A percentile compares a stretch with the other conserved stretches of the same genome.
Conservation (phyloP, 2,888 invertebrate genomes). For the Drosophila anomelani region DNA sequence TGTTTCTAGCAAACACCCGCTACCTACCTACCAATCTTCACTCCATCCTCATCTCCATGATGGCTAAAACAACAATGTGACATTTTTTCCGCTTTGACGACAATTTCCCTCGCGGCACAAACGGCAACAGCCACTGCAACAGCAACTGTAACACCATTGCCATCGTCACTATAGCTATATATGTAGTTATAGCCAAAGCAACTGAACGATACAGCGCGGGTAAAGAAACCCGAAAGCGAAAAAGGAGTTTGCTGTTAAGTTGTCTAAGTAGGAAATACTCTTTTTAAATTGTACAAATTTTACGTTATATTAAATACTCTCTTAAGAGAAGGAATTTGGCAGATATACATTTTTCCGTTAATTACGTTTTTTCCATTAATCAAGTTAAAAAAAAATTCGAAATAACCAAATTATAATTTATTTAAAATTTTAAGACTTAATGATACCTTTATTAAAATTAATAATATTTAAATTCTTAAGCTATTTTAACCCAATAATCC, state of each 20-base stretch:
- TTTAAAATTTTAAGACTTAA: not conserved
- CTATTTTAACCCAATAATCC: not conserved
- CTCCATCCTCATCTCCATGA: slow-evolving; percentile 30
- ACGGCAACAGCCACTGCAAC: slow-evolving; percentile 57
- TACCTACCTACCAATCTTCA: not conserved
- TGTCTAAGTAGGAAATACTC: not conserved
- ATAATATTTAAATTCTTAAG: not conserved
- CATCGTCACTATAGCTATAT: slow-evolving; percentile 38
- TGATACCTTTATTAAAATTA: not conserved
- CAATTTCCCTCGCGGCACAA: slow-evolving; percentile 75
- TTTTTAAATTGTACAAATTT: too few species aligned
- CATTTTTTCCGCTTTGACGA: slow-evolving; percentile 75
- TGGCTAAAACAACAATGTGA: slow-evolving; percentile 74
- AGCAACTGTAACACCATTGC: slow-evolving; percentile 36
- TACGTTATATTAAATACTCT: too few species aligned
- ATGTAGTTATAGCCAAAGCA: slow-evolving; percentile 41
- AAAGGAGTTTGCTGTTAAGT: not conserved
- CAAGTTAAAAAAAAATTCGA: not conserved
- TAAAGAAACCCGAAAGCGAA: slow-evolving; percentile 26
- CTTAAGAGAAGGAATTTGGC: not conserved
- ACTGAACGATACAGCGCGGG: slow-evolving; percentile 64
- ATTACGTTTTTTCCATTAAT: not conserved
- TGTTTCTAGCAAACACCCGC: slow-evolving; percentile 5
- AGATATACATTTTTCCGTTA: not conserved
- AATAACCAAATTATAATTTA: not conserved